Evolutionary conservation across 2,888 invertebrate species (phyloP).

Genomic region (Sinhomidia bicolor): DNA sequence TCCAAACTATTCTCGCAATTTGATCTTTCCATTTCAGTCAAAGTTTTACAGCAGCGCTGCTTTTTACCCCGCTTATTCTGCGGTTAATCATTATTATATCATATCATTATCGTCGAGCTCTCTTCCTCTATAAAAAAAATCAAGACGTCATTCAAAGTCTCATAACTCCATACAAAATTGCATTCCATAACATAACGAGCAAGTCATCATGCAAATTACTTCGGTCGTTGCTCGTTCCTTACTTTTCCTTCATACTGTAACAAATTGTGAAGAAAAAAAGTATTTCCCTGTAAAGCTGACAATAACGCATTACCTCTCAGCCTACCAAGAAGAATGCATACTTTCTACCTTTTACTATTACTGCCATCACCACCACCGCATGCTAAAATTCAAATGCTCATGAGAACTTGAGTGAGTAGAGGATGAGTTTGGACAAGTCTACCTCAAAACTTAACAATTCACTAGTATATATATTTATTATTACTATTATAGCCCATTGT

Average conservation of each 20-base stretch:
- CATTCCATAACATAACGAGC: neutral
- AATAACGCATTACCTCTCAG: conserved; percentile 34
- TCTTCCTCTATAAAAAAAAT: neutral
- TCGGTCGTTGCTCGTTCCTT: neutral
- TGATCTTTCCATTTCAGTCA: too few relatives aligned
- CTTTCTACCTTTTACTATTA: too few relatives aligned
- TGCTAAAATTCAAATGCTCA: neutral
- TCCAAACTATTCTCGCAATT: too few relatives aligned
- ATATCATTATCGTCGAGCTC: neutral
- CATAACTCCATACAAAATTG: neutral
- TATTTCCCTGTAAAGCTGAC: conserved; percentile 15
- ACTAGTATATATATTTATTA: neutral
- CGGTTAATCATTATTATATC: neutral
- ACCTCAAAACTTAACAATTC: too few relatives aligned
- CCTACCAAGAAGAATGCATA: too few relatives aligned
- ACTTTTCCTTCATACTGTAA: neutral
- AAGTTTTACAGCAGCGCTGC: too few relatives aligned
- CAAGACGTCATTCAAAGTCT: conserved; percentile 13
- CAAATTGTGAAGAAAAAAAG: neutral
- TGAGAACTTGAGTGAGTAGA: neutral
- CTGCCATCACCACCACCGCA: neutral
- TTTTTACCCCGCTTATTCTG: too few relatives aligned
- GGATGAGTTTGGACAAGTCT: too few relatives aligned
- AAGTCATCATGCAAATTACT: neutral
- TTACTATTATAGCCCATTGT: neutral